Evolutionary conservation across 2,113 vertebrate species (phyloP).

Genomic region (Puntigrus tetrazona): DNA sequence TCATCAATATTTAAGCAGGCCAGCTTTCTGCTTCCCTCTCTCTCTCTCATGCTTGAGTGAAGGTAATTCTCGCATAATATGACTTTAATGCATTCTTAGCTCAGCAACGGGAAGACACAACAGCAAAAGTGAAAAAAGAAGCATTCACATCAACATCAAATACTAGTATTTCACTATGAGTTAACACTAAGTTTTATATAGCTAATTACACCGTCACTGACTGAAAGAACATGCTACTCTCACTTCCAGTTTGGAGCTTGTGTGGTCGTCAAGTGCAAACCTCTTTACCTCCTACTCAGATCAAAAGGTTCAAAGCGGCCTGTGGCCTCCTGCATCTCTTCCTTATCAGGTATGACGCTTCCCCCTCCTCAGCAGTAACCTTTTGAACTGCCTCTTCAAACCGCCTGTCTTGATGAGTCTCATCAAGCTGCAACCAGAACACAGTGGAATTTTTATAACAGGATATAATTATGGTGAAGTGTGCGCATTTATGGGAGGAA

Average conservation of each 20-base stretch:
- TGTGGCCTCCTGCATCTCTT: constrained; percentile 42
- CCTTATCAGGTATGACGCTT: constrained; percentile 62
- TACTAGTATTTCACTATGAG: not conserved
- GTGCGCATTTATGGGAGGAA: not conserved
- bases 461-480: constrained; percentile 41
- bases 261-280: constrained; percentile 50
- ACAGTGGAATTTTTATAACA: constrained; percentile 69
- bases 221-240: not conserved
- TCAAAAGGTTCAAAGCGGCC: constrained; percentile 36
- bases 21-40: not conserved
- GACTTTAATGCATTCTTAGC: constrained; percentile 50
- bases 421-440: constrained; percentile 60
- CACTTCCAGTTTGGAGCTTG: constrained; percentile 20
- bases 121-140: not conserved
- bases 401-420: constrained; percentile 48
- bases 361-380: constrained; percentile 56
- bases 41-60: constrained; percentile 48
- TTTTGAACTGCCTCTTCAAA: constrained; percentile 68
- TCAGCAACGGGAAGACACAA: constrained; percentile 32
- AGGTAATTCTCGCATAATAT: constrained; percentile 59
- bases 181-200: not conserved
- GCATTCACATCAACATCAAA: constrained; percentile 5
- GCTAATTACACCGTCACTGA: not conserved
- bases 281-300: constrained; percentile 3
- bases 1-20: constrained; percentile 67